Evolutionary conservation across 2,113 vertebrate genomes (phyloP), one percentile per base, ranked within the genome.

Genomic region (Muntiacus reevesi): DNA sequence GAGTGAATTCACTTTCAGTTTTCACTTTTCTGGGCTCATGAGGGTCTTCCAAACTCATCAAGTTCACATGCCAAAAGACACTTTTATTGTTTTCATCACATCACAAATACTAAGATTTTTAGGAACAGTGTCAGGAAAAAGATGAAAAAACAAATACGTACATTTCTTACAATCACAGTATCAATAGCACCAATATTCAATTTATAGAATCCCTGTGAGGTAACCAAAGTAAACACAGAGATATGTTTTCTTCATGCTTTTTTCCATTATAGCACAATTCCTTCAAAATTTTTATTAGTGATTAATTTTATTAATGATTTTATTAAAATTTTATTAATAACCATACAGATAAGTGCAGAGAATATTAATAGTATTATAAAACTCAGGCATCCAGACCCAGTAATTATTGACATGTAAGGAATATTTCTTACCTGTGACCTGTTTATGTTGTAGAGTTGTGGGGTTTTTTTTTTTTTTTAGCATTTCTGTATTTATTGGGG

Each of bases 351-450:
- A 64, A 81, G 30, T 21, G 9, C 30, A 62, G 47, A 55, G 33
- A 33, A 62, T 62, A 76, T 62, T 30, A 62, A 33, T 62, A 62
- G 36, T 28, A 67, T 64, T 45, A 82, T 55, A 94, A 55, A 45
- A 52, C 43, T 47, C 4, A 21, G 1, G 15, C 33, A 55, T 8
- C 47, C 57, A 15, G 81, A 50, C n/a, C 43, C 85, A 52, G 16
- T 45, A 87, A 78, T 30, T 27, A 78, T 60, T 12, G 25, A 15
- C 13, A 43, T 1, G 14, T 21, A 30, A 59, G 19, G 15, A 45
- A 99, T 45, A 27, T 17, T 92, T 27, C 15, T 71, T 55, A 10
- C 52, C 36, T 64, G 12, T 25, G 4, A 25, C 13, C 40, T 43
- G 13, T 74, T 23, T 74, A 19, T n/a, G 8, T 43, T 27, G 23